Conservation (phyloP, 2,888 invertebrate genomes). For the Drosophila nigricruria region DNA sequence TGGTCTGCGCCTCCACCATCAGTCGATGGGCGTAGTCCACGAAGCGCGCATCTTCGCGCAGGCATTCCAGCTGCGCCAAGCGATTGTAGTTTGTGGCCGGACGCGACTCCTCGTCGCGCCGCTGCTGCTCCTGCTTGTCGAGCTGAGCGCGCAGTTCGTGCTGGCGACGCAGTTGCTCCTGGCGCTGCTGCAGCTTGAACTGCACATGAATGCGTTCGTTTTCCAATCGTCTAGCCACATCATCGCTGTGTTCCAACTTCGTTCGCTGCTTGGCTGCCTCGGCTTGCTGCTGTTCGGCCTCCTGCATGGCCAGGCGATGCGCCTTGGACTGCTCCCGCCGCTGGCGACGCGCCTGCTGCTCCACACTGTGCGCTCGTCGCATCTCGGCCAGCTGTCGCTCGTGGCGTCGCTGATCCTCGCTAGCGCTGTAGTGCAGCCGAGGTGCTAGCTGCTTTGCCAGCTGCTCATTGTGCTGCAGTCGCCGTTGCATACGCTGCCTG, state of each 20-base stretch:
- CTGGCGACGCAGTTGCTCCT: conserved; percentile 53
- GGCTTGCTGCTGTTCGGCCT: conserved; percentile 71
- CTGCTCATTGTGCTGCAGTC: conserved; percentile 85
- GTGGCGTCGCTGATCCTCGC: conserved; percentile 86
- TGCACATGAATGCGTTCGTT: conserved; percentile 61
- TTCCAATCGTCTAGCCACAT: conserved; percentile 77
- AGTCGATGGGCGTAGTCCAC: conserved; percentile 67
- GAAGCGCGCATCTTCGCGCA: conserved; percentile 70
- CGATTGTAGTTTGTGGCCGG: conserved; percentile 67
- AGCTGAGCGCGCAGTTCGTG: conserved; percentile 48
- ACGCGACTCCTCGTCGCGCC: conserved; percentile 62
- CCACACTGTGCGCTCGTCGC: conserved; percentile 83
- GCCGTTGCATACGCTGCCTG: conserved; percentile 85
- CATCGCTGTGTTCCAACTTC: conserved; percentile 65
- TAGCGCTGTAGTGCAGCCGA: conserved; percentile 85
- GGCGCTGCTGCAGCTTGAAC: conserved; percentile 57
- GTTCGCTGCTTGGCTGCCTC: conserved; percentile 60
- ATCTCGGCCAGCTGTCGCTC: conserved; percentile 86
- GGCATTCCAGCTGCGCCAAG: conserved; percentile 61
- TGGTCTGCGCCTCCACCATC: conserved; percentile 63
- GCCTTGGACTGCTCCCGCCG: conserved; percentile 73
- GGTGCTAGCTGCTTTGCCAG: conserved; percentile 86
- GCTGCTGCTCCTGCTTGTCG: conserved; percentile 69
- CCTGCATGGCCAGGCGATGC: conserved; percentile 77
- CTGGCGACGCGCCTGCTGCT: conserved; percentile 79